Percentiles rank a stretch among this genome's conserved stretches.
phyloP scores from a whole-genome alignment of 2,888 invertebrate genomes.

The Drosophila conformis region DNA sequence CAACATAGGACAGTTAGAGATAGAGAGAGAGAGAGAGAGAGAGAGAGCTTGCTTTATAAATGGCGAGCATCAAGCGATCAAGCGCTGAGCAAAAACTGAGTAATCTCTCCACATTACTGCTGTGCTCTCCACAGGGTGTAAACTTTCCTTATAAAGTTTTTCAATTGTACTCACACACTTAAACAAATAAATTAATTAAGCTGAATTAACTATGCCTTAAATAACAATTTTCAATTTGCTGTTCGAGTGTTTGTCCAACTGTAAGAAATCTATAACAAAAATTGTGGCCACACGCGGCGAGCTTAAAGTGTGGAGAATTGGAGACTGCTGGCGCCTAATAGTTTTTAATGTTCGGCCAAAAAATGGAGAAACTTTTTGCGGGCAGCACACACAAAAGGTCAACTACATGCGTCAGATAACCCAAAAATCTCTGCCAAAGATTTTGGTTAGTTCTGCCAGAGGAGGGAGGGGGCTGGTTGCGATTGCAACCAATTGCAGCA shows the following conservation, averaged over 20 bases:
- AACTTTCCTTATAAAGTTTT: neutral
- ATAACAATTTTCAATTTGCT: conserved; percentile 7
- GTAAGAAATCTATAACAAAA: neutral
- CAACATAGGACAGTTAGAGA: too few species aligned
- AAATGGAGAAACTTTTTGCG: conserved; percentile 31
- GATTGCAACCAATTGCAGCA: conserved; percentile 63
- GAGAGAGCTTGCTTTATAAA: too few species aligned
- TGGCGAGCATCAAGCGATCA: neutral
- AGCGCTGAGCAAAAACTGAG: neutral
- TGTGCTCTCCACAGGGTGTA: neutral
- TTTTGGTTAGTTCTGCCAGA: conserved; percentile 45
- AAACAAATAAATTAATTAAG: neutral
- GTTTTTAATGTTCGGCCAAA: conserved; percentile 66
- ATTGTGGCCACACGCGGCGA: neutral
- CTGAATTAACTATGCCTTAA: neutral
- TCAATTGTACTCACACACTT: neutral
- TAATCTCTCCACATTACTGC: neutral
- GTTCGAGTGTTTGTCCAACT: neutral
- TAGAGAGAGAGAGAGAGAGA: too few species aligned
- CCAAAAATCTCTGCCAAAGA: conserved; percentile 61
- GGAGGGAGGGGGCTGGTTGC: neutral
- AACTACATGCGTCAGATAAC: conserved; percentile 75
- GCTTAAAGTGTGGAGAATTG: conserved; percentile 13
- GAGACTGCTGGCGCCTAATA: conserved; percentile 61
- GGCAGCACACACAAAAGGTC: conserved; percentile 59